A percentile compares a stretch with the other conserved stretches of the same genome.
Evolutionary conservation across 2,888 invertebrate species (phyloP).

Genomic region (Drosophila kambysellisi): DNA sequence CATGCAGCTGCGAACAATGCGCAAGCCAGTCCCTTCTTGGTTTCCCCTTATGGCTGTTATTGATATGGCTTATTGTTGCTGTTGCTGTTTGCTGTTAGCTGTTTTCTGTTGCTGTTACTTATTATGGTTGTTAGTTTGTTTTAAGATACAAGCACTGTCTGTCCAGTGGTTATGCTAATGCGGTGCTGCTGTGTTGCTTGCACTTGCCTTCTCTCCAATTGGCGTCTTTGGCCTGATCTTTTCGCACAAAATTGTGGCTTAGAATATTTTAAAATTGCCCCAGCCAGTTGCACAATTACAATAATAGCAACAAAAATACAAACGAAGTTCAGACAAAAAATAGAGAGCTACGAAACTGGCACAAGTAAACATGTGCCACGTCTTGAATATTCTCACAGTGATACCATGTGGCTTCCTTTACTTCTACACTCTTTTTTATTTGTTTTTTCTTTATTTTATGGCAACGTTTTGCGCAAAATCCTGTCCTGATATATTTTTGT

Average conservation of each 20-base stretch:
- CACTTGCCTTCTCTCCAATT: conserved; percentile 18
- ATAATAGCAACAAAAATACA: conserved; percentile 12
- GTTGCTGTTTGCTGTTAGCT: conserved; percentile 1
- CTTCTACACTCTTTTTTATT: conserved; percentile 1
- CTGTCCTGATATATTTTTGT: conserved; percentile 70
- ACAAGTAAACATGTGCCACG: conserved; percentile 50
- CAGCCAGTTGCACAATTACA: conserved; percentile 29
- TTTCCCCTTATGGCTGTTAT: conserved; percentile 22
- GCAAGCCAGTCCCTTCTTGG: conserved; percentile 8
- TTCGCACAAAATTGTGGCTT: conserved; percentile 48
- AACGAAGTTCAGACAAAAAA: conserved; percentile 24
- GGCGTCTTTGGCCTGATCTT: conserved; percentile 16
- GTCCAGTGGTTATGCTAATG: conserved; percentile 29
- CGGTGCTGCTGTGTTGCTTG: conserved; percentile 8
- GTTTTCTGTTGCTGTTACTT: conserved; percentile 12
- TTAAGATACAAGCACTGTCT: conserved; percentile 13
- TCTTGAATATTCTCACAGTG: conserved; percentile 69
- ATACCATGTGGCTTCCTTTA: conserved; percentile 3
- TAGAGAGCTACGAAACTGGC: conserved; percentile 14
- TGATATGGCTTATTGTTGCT: conserved; percentile 38
- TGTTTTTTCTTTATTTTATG: conserved; percentile 56
- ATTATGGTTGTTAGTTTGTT: conserved; percentile 26
- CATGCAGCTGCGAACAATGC: conserved; percentile 55
- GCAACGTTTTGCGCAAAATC: conserved; percentile 60
- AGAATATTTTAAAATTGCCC: conserved; percentile 44